Conservation (phyloP, 2,797 vertebrate species). For the Kryptopterus vitreolus region DNA sequence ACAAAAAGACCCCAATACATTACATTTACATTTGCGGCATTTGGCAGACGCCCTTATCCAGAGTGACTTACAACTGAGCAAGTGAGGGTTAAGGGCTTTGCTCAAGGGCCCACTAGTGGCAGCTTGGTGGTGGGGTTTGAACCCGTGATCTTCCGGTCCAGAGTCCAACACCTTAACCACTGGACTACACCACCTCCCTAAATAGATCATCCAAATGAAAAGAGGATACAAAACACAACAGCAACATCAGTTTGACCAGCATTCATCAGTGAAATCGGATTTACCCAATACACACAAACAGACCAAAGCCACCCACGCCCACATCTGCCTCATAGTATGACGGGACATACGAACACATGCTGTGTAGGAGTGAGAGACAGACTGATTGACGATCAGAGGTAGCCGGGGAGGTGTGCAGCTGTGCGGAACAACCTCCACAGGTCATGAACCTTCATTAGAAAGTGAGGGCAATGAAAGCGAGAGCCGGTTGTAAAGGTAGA, state of each 20-base stretch:
- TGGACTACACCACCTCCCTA: no score
- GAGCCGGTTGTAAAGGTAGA: conserved; percentile 45
- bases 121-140: no score
- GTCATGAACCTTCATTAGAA: conserved; percentile 48
- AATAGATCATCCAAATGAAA: not conserved
- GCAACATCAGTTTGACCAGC: not conserved
- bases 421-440: conserved; percentile 11
- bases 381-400: conserved; percentile 54
- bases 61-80: no score
- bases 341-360: conserved; percentile 40
- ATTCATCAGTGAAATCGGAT: conserved; percentile 11
- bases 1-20: not conserved
- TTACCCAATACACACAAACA: not conserved
- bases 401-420: conserved; percentile 16
- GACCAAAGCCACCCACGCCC: conserved; percentile 13
- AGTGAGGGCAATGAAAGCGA: conserved; percentile 39
- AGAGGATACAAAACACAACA: not conserved
- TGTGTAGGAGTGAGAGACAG: conserved; percentile 57
- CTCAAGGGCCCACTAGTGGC: no score
- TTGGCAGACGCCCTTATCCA: no score
- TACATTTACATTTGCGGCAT: no score
- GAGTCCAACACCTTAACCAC: no score
- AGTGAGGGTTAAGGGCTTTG: no score
- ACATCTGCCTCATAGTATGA: not conserved
- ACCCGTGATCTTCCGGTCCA: no score